These are phyloP conservation scores for Colius striatus DNA, from an alignment of 2,113 vertebrate species.

Conservation along the genomic window DNA sequence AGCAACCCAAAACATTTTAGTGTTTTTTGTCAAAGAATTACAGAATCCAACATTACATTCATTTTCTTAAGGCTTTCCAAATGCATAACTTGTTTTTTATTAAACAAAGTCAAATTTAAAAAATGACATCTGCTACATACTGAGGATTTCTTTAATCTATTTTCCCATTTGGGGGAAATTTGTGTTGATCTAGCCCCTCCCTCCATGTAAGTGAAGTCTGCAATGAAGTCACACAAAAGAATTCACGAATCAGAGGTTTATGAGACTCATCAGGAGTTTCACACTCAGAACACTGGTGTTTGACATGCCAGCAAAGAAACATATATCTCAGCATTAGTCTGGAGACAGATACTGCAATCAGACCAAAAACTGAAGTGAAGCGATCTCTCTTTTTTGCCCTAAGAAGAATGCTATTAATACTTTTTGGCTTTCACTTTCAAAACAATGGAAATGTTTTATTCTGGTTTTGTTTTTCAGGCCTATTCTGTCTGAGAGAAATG, in stretches of 20 bases:
- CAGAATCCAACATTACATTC: neutral
- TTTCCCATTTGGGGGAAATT: neutral
- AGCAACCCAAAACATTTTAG: neutral
- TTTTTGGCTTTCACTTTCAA: neutral
- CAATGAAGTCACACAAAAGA: neutral
- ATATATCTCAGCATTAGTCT: neutral
- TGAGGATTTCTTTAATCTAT: neutral
- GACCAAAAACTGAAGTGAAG: neutral
- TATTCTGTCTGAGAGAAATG: constrained; percentile 92
- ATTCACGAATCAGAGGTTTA: neutral
- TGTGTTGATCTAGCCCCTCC: neutral
- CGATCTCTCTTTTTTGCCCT: neutral
- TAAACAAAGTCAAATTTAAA: neutral
- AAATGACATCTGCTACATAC: neutral
- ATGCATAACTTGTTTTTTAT: neutral
- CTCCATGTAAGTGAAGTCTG: neutral
- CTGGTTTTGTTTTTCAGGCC: constrained; percentile 80
- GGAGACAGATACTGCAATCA: neutral
- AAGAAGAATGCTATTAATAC: neutral
- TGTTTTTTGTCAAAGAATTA: neutral
- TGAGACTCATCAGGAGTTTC: neutral
- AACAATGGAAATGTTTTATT: neutral
- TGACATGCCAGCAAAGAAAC: neutral
- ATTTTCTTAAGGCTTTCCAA: neutral
- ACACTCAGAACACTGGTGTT: neutral